These are phyloP conservation scores for Phalacrocorax pelagicus DNA, from an alignment of 2,113 vertebrate species.

Conservation along the genomic window DNA sequence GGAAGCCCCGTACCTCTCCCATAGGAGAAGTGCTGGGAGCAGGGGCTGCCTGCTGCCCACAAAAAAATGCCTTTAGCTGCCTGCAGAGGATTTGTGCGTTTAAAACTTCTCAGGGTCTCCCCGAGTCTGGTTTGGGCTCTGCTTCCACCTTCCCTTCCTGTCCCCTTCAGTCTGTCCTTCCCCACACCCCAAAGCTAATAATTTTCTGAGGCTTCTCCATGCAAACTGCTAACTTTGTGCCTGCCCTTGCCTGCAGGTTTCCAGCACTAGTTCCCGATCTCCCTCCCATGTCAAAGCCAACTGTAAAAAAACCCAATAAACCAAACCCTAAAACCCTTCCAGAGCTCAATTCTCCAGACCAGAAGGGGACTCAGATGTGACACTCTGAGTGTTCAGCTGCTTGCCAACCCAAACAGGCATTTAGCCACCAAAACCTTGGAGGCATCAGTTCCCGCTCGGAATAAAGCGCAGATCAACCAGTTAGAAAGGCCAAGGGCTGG, in stretches of 20 bases:
- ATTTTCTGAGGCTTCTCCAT: neutral
- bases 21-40: neutral
- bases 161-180: neutral
- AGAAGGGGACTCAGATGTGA: neutral
- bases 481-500: neutral
- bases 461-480: neutral
- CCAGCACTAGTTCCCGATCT: neutral
- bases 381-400: neutral
- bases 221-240: neutral
- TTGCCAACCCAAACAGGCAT: neutral
- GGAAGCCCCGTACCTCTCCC: neutral
- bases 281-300: neutral
- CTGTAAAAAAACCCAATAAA: neutral
- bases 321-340: neutral
- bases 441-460: neutral
- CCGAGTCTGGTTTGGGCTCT: neutral
- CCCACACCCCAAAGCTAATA: neutral
- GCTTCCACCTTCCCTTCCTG: neutral
- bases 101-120: neutral
- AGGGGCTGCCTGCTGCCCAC: neutral
- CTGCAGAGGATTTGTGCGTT: conserved; percentile 37
- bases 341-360: neutral
- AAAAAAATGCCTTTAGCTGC: neutral
- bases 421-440: neutral
- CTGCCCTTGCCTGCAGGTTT: neutral